These are phyloP conservation scores for Seriola dumerili DNA, from an alignment of 2,113 vertebrate genomes.

Conservation along the genomic window DNA sequence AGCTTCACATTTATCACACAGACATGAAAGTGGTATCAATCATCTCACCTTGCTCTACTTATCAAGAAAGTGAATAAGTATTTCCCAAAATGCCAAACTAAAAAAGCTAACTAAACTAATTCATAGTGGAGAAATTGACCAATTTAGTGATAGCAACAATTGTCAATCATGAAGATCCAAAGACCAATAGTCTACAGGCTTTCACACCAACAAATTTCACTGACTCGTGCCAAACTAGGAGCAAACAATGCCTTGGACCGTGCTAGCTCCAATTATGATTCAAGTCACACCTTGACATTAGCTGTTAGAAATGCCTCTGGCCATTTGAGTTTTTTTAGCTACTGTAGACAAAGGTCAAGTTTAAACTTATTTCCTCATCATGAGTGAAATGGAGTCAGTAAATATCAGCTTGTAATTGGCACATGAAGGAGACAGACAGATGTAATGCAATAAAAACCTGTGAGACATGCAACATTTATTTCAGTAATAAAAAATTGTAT, in stretches of 20 bases:
- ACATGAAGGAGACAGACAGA: neutral
- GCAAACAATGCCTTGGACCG: neutral
- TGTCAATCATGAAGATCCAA: neutral
- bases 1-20: too few relatives aligned
- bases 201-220: neutral
- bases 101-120: neutral
- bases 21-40: neutral
- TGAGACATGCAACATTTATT: neutral
- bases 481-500: neutral
- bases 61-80: neutral
- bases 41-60: neutral
- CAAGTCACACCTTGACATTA: slow-evolving; percentile 48
- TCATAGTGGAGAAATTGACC: neutral
- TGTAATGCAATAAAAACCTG: too few relatives aligned
- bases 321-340: slow-evolving; percentile 21
- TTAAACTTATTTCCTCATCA: slow-evolving; percentile 26
- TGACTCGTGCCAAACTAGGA: neutral
- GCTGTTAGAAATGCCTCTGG: slow-evolving; percentile 5
- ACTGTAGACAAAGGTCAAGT: slow-evolving; percentile 39
- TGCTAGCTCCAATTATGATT: slow-evolving; percentile 31
- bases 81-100: neutral
- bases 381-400: slow-evolving; percentile 13
- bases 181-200: neutral
- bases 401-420: slow-evolving; percentile 19
- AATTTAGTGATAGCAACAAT: neutral